These are phyloP conservation scores for Cantharis lateralis DNA, from an alignment of 2,888 invertebrate species.

Conservation along the genomic window DNA sequence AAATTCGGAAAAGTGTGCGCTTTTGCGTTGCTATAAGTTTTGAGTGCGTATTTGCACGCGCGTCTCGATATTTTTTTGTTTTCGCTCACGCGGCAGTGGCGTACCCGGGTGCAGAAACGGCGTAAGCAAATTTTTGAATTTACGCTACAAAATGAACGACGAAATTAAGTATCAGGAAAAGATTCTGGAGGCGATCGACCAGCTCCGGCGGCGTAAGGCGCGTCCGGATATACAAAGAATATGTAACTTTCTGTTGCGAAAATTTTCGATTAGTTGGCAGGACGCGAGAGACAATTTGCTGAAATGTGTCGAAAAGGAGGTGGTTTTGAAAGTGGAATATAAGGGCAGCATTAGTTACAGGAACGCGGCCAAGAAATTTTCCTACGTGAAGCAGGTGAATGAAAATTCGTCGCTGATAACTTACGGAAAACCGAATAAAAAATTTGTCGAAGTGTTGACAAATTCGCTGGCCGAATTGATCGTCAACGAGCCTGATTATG, in stretches of 20 bases:
- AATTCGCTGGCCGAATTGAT: slow-evolving; percentile 74
- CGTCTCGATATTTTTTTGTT: background rate
- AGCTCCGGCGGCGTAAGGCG: slow-evolving; percentile 80
- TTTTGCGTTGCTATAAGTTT: background rate
- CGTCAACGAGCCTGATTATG: slow-evolving; percentile 71
- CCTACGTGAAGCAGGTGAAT: slow-evolving; percentile 57
- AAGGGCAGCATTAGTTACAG: slow-evolving; percentile 86
- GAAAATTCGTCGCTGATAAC: slow-evolving; percentile 25
- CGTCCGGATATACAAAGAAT: slow-evolving; percentile 83
- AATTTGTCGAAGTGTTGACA: slow-evolving; percentile 61
- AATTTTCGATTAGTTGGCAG: slow-evolving; percentile 70
- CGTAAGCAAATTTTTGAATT: background rate
- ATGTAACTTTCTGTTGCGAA: slow-evolving; percentile 78
- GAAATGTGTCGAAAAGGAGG: slow-evolving; percentile 73
- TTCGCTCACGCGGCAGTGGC: background rate
- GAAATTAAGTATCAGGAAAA: slow-evolving; percentile 72
- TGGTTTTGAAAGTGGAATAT: slow-evolving; percentile 82
- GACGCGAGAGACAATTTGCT: slow-evolving; percentile 75
- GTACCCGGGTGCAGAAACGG: slow-evolving; percentile 13
- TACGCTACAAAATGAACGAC: background rate
- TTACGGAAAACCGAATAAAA: slow-evolving; percentile 41
- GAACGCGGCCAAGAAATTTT: slow-evolving; percentile 71
- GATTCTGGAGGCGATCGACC: slow-evolving; percentile 84
- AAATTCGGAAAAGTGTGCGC: background rate
- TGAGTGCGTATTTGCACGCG: background rate